Conservation (phyloP, 1,140 invertebrate species). For the Orius insidiosus region DNA sequence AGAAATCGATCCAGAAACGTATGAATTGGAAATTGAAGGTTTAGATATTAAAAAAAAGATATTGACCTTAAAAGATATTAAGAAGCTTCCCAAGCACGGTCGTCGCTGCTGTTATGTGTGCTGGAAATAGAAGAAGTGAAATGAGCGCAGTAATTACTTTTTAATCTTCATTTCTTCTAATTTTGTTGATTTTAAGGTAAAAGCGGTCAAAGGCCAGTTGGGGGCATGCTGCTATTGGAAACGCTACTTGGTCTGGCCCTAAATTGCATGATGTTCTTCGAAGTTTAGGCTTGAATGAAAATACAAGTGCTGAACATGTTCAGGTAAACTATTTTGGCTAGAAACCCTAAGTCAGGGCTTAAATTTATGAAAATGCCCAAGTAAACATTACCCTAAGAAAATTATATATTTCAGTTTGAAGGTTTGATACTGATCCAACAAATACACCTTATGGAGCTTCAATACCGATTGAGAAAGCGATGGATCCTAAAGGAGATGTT, state of each 20-base stretch:
- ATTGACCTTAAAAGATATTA: slow-evolving; percentile 51
- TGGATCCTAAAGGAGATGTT: slow-evolving; percentile 62
- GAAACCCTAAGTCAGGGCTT: too few relatives aligned
- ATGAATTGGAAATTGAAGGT: slow-evolving; percentile 48
- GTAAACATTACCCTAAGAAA: too few relatives aligned
- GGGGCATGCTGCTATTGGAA: slow-evolving; percentile 79
- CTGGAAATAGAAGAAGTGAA: slow-evolving; percentile 85
- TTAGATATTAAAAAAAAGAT: slow-evolving; percentile 27
- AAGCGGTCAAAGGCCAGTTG: slow-evolving; percentile 76
- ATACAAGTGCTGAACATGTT: slow-evolving; percentile 52
- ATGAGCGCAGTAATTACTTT: slow-evolving; percentile 49
- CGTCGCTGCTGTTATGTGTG: slow-evolving; percentile 81
- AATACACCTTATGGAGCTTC: slow-evolving; percentile 76
- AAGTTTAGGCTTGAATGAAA: slow-evolving; percentile 40
- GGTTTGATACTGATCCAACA: slow-evolving; percentile 72
- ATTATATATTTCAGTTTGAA: slow-evolving; percentile 45
- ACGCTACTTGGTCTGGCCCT: slow-evolving; percentile 84
- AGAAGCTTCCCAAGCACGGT: slow-evolving; percentile 61
- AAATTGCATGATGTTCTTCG: slow-evolving; percentile 55
- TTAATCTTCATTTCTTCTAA: neutral
- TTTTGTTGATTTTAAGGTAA: slow-evolving; percentile 28
- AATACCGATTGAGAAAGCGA: slow-evolving; percentile 70
- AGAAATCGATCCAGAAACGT: slow-evolving; percentile 44
- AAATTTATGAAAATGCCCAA: too few relatives aligned
- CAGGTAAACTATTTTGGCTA: slow-evolving; percentile 26